phyloP scores from a whole-genome alignment of 2,888 invertebrate species.

The Hirtodrosophila confusa region DNA sequence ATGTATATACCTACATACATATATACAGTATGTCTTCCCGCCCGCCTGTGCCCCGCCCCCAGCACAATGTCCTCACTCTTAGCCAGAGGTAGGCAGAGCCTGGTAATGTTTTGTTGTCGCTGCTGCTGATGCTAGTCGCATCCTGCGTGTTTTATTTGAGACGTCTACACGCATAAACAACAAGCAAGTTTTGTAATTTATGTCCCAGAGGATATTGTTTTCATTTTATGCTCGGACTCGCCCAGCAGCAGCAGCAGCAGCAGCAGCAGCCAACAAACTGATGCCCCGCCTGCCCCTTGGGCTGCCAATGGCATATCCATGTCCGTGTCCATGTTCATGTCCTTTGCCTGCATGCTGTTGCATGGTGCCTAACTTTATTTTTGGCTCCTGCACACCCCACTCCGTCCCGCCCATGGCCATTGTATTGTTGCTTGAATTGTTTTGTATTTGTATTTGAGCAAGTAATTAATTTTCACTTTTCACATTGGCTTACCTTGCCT shows the following conservation, averaged over 20 bases:
- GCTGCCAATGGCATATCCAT: neutral
- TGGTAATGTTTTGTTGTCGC: conserved; percentile 19
- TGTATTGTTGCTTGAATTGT: neutral
- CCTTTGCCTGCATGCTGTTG: conserved; percentile 27
- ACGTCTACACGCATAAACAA: conserved; percentile 68
- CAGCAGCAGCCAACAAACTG: conserved; percentile 8
- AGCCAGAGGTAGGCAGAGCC: conserved; percentile 33
- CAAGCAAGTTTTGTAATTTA: conserved; percentile 77
- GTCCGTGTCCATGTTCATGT: conserved; percentile 8
- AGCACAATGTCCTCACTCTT: conserved; percentile 1
- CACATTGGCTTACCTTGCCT: conserved; percentile 49
- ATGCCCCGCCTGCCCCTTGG: neutral
- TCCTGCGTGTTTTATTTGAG: conserved; percentile 64
- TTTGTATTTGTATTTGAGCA: conserved; percentile 27
- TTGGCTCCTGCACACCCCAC: too few relatives aligned
- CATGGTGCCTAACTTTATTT: conserved; percentile 5
- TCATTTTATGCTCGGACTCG: conserved; percentile 60
- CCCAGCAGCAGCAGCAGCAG: conserved; percentile 21
- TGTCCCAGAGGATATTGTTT: conserved; percentile 75
- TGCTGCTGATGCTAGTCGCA: conserved; percentile 26
- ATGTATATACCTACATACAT: too few relatives aligned
- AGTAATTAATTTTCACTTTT: conserved; percentile 71
- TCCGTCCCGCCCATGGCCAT: neutral
- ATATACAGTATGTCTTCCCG: too few relatives aligned
- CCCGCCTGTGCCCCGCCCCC: neutral